Percentiles rank a stretch among this genome's conserved stretches.
These are phyloP conservation scores for Trichonephila clavata DNA, from an alignment of 1,140 invertebrate species.

Conservation along the genomic window DNA sequence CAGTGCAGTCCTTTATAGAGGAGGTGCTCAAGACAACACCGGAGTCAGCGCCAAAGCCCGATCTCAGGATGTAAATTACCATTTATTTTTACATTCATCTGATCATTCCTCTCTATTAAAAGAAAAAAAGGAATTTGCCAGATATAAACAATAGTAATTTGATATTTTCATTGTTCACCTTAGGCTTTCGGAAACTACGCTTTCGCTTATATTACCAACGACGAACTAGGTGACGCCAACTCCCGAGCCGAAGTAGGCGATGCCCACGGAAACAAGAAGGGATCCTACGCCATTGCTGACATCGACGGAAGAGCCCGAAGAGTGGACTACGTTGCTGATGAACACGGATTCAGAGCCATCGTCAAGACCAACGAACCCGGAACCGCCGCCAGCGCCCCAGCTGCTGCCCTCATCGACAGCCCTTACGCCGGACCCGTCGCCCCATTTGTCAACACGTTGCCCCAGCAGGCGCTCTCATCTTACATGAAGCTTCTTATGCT, in stretches of 20 bases:
- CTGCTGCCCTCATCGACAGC: neutral
- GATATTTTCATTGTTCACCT: neutral
- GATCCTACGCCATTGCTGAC: constrained; percentile 77
- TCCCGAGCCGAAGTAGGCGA: neutral
- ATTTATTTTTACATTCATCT: neutral
- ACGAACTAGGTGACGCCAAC: neutral
- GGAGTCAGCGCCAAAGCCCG: too few species aligned
- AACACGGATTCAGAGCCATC: constrained; percentile 79
- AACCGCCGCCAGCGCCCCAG: constrained; percentile 28
- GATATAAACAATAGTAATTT: too few species aligned
- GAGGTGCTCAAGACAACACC: too few species aligned
- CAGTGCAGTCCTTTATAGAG: too few species aligned
- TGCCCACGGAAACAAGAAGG: constrained; percentile 37
- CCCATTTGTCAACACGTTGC: constrained; percentile 29
- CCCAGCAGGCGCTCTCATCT: neutral
- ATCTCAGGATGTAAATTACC: too few species aligned
- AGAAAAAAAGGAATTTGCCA: too few species aligned
- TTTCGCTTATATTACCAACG: neutral
- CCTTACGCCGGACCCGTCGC: too few species aligned
- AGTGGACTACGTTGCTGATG: constrained; percentile 79
- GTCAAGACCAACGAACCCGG: constrained; percentile 54
- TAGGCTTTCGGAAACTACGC: constrained; percentile 5
- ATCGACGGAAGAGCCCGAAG: constrained; percentile 78
- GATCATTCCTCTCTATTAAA: neutral
- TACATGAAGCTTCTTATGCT: neutral